A percentile compares a stretch with the other conserved stretches of the same genome.
phyloP scores from a whole-genome alignment of 2,888 invertebrate genomes.

The Cactoblastis cactorum region DNA sequence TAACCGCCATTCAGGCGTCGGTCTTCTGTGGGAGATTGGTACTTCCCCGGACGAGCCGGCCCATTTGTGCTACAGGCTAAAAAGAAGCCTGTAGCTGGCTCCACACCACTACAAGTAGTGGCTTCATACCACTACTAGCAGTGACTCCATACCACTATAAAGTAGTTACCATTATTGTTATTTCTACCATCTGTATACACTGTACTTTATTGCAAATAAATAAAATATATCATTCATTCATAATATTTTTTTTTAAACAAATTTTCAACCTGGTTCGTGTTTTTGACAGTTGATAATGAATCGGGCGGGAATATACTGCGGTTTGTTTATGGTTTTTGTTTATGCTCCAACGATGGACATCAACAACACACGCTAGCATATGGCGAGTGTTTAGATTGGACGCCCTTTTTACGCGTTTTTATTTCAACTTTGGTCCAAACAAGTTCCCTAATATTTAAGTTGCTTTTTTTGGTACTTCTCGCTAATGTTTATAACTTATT shows the following conservation, averaged over 20 bases:
- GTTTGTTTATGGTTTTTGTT: slow-evolving; percentile 13
- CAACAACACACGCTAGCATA: slow-evolving; percentile 10
- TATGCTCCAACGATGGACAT: slow-evolving; percentile 11
- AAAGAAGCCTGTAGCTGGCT: too few relatives aligned
- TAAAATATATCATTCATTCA: not conserved
- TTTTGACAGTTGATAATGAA: slow-evolving; percentile 4
- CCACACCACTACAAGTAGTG: too few relatives aligned
- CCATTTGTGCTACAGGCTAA: too few relatives aligned
- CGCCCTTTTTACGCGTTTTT: slow-evolving; percentile 1
- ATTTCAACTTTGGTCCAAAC: too few relatives aligned
- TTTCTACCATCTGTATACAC: too few relatives aligned
- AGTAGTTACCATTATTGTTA: too few relatives aligned
- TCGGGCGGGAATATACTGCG: slow-evolving; percentile 1
- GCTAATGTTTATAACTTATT: not conserved
- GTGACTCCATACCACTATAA: too few relatives aligned
- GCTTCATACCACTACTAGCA: too few relatives aligned
- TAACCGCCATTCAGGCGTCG: too few relatives aligned
- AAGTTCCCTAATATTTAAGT: too few relatives aligned
- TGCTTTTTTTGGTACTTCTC: not conserved
- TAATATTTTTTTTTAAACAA: not conserved
- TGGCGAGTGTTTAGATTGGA: slow-evolving; percentile 3
- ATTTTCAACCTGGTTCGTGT: not conserved
- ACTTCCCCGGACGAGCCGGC: too few relatives aligned
- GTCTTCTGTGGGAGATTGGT: too few relatives aligned
- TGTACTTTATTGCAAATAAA: not conserved